Base-by-base conservation (phyloP, 1,140 invertebrate genomes). In the Bombus impatiens region DNA sequence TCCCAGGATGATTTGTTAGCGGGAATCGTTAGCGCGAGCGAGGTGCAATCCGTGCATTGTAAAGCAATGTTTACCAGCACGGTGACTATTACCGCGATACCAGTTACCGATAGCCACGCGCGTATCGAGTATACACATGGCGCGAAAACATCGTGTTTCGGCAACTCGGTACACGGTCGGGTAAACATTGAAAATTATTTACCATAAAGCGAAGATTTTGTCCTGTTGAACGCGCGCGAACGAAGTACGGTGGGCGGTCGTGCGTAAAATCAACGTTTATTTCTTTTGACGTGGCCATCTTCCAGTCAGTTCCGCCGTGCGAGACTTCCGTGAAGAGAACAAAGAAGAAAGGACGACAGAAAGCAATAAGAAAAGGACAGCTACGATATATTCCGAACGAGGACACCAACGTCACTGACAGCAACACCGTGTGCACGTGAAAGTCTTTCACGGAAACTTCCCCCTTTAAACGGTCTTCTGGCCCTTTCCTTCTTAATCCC, bases 261-360 rank as follows among this genome's bases (percentile, higher is more conserved):
- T 32, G 82, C 82, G 79, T 88, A 72, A 86, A 88, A 88, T 87
- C 88, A 78, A 89, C 87, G 82, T 85, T 88, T 57, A 68, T 82
- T 88, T 84, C 86, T 81, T 91, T 89, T 90, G 57, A 85, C 47
- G 47, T 18, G 47, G 18, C 47, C 47, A 53, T 53, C 47, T 53
- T 53, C 47, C 47, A 53, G 47, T 53, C 47, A 22, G 18, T 53
- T 53, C 47, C 6, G 47, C 15, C 47, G 47, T 53, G 32, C 13
- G 40, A 6, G 22, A 57, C 37, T 83, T 68, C 42, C n/a, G 4
- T 25, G 44, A 80, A 70, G 32, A 81, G 65, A 53, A 8, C 47
- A 22, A 18, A 75, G 72, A 32, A 18, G 5, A 28, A 32, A 40
- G 42, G 1, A 68, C 35, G 10, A 18, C 57, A 28, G 35, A 4